Percentiles rank a stretch among this genome's conserved stretches.
Evolutionary conservation across 2,797 vertebrate genomes (phyloP).

Genomic region (Triplophysa bombifrons): DNA sequence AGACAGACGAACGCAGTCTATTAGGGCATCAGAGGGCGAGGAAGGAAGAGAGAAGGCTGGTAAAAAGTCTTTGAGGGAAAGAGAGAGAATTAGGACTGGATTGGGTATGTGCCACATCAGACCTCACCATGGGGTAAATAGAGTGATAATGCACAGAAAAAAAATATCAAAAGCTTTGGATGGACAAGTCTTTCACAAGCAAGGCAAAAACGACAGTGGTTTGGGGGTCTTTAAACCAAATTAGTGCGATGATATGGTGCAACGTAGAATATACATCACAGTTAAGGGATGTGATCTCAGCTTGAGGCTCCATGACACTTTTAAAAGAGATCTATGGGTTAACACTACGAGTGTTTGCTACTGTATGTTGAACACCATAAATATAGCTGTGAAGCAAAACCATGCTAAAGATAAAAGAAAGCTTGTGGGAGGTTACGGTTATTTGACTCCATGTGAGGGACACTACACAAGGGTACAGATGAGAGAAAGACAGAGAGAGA

Average conservation of each 20-base stretch:
- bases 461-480: background rate
- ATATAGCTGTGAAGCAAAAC: background rate
- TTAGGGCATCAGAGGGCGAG: slow-evolving; percentile 30
- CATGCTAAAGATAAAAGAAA: background rate
- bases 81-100: slow-evolving; percentile 36
- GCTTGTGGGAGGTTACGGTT: background rate
- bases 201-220: background rate
- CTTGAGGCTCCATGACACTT: too few species aligned
- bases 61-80: slow-evolving; percentile 36
- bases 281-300: too few species aligned
- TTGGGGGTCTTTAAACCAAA: too few species aligned
- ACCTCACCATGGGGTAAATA: slow-evolving; percentile 13
- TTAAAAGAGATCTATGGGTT: too few species aligned
- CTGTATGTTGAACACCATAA: too few species aligned
- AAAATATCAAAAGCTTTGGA: background rate
- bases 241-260: too few species aligned
- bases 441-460: background rate
- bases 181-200: too few species aligned
- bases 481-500: slow-evolving; percentile 2
- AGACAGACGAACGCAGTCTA: slow-evolving; percentile 21
- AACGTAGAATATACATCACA: too few species aligned
- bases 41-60: slow-evolving; percentile 27
- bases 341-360: too few species aligned
- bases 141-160: background rate
- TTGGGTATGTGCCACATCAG: slow-evolving; percentile 11